These are phyloP conservation scores for Leptinotarsa lineolata DNA, from an alignment of 1,140 invertebrate genomes.

Conservation along the genomic window DNA sequence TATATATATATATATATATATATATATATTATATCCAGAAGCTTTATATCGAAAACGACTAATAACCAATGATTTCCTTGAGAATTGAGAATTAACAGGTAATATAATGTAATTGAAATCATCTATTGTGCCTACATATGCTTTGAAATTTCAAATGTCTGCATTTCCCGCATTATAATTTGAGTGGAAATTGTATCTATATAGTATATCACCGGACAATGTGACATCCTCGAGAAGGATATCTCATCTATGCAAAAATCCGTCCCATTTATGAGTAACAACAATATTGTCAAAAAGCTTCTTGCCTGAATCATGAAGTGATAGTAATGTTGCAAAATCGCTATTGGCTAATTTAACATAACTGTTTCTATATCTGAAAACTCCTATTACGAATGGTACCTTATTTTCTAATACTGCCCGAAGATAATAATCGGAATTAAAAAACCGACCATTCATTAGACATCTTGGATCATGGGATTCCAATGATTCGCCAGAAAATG, in stretches of 20 bases:
- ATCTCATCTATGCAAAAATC: neutral
- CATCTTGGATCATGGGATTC: neutral
- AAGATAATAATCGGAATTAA: neutral
- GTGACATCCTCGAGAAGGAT: neutral
- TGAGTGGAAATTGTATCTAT: slow-evolving; percentile 2
- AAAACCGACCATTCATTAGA: neutral
- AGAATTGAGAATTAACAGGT: neutral
- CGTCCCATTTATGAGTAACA: neutral
- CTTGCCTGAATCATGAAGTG: neutral
- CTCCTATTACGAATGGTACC: neutral
- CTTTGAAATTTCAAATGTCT: neutral
- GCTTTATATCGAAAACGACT: neutral
- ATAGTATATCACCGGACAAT: neutral
- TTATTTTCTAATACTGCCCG: neutral
- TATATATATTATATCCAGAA: too few relatives aligned
- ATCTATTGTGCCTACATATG: neutral
- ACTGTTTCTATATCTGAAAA: neutral
- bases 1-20: too few relatives aligned
- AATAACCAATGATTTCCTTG: slow-evolving; percentile 1
- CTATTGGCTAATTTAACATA: neutral
- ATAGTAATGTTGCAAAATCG: neutral
- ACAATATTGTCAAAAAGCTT: neutral
- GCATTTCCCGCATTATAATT: neutral
- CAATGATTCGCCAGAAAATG: neutral
- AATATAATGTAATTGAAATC: slow-evolving; percentile 1